Percentiles rank a stretch among this genome's conserved stretches.
Conservation (phyloP, 1,140 invertebrate genomes). For the Gonatopus flavifemur region DNA sequence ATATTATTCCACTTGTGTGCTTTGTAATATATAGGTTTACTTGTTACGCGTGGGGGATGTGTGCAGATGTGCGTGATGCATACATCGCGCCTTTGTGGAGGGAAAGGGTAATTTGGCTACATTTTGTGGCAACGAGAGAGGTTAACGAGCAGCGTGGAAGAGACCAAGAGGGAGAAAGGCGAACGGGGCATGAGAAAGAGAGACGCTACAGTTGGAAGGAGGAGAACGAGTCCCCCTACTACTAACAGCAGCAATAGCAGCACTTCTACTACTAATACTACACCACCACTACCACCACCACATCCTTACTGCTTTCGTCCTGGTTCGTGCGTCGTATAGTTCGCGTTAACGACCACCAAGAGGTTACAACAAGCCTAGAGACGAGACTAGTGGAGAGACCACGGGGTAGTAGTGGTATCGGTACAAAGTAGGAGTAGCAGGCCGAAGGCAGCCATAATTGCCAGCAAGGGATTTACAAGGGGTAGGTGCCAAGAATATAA, state of each 20-base stretch:
- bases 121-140: constrained; percentile 32
- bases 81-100: neutral
- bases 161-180: neutral
- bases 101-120: constrained; percentile 33
- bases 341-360: constrained; percentile 45
- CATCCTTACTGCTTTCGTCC: too few relatives aligned
- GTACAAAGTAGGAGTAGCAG: constrained; percentile 21
- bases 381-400: constrained; percentile 21
- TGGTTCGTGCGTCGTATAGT: constrained; percentile 29
- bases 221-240: constrained; percentile 4
- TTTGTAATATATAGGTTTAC: too few relatives aligned
- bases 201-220: too few relatives aligned
- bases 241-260: too few relatives aligned
- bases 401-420: too few relatives aligned
- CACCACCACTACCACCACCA: too few relatives aligned
- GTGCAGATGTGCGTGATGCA: too few relatives aligned
- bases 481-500: constrained; percentile 43
- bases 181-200: constrained; percentile 9
- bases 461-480: constrained; percentile 40
- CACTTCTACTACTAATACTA: too few relatives aligned
- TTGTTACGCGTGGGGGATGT: too few relatives aligned
- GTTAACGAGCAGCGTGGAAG: constrained; percentile 31
- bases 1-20: too few relatives aligned
- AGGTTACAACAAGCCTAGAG: constrained; percentile 25
- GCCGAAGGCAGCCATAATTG: constrained; percentile 44